Conservation (phyloP, 2,888 invertebrate species). For the Cosmia pyralina region DNA sequence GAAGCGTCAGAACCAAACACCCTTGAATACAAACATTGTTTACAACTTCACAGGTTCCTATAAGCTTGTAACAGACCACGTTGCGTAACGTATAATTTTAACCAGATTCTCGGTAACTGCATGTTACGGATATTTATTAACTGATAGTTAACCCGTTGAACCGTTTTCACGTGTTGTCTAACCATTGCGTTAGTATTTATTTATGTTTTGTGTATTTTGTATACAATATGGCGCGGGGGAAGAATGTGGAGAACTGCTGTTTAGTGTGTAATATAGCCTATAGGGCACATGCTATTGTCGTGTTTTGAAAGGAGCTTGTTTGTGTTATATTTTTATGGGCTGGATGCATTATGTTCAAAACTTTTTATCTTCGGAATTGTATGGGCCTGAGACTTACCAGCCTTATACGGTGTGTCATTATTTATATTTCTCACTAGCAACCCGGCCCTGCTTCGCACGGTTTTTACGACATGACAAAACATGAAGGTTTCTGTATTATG, state of each 20-base stretch:
- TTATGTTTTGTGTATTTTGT: slow-evolving; percentile 68
- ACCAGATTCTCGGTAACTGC: slow-evolving; percentile 73
- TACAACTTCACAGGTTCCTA: slow-evolving; percentile 41
- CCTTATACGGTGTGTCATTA: neutral
- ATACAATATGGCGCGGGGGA: slow-evolving; percentile 43
- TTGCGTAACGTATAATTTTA: slow-evolving; percentile 71
- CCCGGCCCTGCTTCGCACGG: too few species aligned
- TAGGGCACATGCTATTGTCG: slow-evolving; percentile 46
- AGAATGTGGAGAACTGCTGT: slow-evolving; percentile 16
- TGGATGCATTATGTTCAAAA: slow-evolving; percentile 3
- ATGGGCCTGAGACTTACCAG: neutral
- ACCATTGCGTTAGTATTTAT: slow-evolving; percentile 71
- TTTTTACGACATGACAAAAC: too few species aligned
- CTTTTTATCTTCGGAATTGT: neutral
- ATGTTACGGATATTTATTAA: slow-evolving; percentile 75
- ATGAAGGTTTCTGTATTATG: too few species aligned
- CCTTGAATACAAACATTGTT: slow-evolving; percentile 52
- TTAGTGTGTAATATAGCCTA: slow-evolving; percentile 19
- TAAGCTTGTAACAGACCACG: slow-evolving; percentile 34
- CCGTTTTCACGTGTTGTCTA: slow-evolving; percentile 70
- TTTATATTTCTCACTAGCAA: neutral
- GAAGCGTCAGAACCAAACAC: slow-evolving; percentile 30
- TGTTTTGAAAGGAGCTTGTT: slow-evolving; percentile 24
- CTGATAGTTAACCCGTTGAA: slow-evolving; percentile 75
- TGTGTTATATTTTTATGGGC: slow-evolving; percentile 35